Evolutionary conservation across 1,140 invertebrate genomes (phyloP).

Genomic region (Centruroides vittatus): DNA sequence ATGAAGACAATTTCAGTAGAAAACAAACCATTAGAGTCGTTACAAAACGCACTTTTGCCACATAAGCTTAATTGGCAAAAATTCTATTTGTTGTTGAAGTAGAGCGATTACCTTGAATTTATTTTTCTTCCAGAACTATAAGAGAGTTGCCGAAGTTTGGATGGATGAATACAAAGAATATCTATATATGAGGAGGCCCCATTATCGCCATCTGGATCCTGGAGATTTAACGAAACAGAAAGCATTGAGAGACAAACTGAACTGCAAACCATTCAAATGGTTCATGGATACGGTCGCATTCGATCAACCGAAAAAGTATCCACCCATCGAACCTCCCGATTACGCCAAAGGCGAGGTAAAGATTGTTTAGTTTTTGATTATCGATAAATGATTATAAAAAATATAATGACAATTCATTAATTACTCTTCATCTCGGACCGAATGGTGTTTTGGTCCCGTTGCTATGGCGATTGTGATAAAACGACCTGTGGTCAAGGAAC

Average conservation of each 20-base stretch:
- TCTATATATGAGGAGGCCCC: conserved; percentile 42
- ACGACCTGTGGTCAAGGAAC: too few relatives aligned
- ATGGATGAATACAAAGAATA: conserved; percentile 28
- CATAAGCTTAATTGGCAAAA: too few relatives aligned
- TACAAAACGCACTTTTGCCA: too few relatives aligned
- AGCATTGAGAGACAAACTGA: conserved; percentile 24
- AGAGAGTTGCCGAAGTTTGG: conserved; percentile 27
- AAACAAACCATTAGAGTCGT: too few relatives aligned
- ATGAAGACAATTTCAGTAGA: too few relatives aligned
- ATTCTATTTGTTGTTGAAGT: too few relatives aligned
- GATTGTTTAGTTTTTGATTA: conserved; percentile 3
- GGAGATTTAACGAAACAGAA: conserved; percentile 31
- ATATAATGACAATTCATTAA: too few relatives aligned
- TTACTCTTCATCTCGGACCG: too few relatives aligned
- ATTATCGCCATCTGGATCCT: conserved; percentile 62
- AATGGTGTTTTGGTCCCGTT: too few relatives aligned
- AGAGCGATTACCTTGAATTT: too few relatives aligned
- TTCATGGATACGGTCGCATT: conserved; percentile 93
- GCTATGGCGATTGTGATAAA: too few relatives aligned
- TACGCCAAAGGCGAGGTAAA: conserved; percentile 63
- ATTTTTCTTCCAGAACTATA: conserved; percentile 9
- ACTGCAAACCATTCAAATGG: conserved; percentile 62
- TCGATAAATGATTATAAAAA: too few relatives aligned
- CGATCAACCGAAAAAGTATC: conserved; percentile 81
- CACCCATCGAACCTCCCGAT: conserved; percentile 75